These are phyloP conservation scores for Hyles euphorbiae DNA, from an alignment of 1,140 invertebrate species.

Conservation along the genomic window DNA sequence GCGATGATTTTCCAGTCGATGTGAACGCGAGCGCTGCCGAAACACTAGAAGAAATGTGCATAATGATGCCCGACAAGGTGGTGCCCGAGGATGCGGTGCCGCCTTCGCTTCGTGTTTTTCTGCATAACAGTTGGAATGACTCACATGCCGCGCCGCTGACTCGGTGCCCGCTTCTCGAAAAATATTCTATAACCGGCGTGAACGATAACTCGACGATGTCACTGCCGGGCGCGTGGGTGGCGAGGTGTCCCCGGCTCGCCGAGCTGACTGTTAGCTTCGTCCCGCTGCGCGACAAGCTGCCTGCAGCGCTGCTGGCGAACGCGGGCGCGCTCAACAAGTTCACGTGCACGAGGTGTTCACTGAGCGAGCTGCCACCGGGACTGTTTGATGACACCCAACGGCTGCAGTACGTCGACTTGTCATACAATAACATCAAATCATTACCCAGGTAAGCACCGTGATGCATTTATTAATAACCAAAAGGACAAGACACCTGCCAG, in stretches of 20 bases:
- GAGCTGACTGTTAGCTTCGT: neutral
- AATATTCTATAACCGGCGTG: too few relatives aligned
- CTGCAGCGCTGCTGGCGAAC: neutral
- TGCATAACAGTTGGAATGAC: neutral
- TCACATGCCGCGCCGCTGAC: too few relatives aligned
- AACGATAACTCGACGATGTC: neutral
- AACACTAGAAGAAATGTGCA: neutral
- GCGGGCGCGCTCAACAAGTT: neutral
- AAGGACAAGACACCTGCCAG: neutral
- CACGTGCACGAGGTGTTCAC: too few relatives aligned
- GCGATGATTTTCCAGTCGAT: too few relatives aligned
- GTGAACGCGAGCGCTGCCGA: neutral
- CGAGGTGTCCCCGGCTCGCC: neutral
- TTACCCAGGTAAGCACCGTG: constrained; percentile 19
- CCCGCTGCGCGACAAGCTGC: neutral
- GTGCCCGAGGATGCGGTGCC: neutral
- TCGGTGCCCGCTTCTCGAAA: too few relatives aligned
- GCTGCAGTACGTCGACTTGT: constrained; percentile 10
- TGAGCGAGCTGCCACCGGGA: too few relatives aligned
- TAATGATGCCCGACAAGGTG: neutral
- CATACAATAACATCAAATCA: neutral
- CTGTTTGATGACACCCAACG: neutral
- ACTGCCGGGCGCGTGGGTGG: neutral
- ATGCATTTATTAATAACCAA: neutral
- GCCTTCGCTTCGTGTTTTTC: too few relatives aligned